Evolutionary conservation across 1,140 invertebrate species (phyloP).

Genomic region (Oryctes rhinoceros): DNA sequence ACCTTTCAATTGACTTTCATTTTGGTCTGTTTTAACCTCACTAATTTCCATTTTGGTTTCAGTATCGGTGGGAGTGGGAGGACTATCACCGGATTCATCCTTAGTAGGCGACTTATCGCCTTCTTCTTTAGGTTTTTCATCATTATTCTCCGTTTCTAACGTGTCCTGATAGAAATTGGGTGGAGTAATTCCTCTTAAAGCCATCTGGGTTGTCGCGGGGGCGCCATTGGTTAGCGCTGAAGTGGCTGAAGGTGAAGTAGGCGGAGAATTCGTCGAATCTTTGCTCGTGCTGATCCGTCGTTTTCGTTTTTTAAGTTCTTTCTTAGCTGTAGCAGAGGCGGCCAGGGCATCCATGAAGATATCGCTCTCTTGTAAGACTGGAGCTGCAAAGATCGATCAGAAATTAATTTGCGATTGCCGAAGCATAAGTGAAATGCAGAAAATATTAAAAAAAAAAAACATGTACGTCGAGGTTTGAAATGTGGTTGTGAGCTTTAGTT

Average conservation of each 20-base stretch:
- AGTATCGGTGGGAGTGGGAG: slow-evolving; percentile 11
- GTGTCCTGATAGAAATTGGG: slow-evolving; percentile 94
- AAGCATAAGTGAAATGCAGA: too few relatives aligned
- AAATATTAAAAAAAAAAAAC: too few relatives aligned
- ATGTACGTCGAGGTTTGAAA: neutral
- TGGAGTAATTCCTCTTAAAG: slow-evolving; percentile 65
- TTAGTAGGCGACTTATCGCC: slow-evolving; percentile 36
- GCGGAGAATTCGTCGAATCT: slow-evolving; percentile 63
- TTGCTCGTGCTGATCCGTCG: slow-evolving; percentile 72
- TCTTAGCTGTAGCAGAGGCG: slow-evolving; percentile 74
- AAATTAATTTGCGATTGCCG: neutral
- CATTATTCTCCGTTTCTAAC: slow-evolving; percentile 71
- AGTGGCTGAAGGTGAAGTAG: slow-evolving; percentile 58
- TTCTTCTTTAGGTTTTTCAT: slow-evolving; percentile 58
- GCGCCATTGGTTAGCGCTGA: slow-evolving; percentile 45
- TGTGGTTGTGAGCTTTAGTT: neutral
- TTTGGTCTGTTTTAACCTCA: slow-evolving; percentile 37
- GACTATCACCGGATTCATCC: neutral
- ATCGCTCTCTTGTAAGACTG: slow-evolving; percentile 85
- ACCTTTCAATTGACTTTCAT: slow-evolving; percentile 50
- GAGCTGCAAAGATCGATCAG: slow-evolving; percentile 67
- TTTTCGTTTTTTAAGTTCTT: slow-evolving; percentile 80
- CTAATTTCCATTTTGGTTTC: slow-evolving; percentile 44
- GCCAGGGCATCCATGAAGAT: slow-evolving; percentile 92
- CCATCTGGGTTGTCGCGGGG: slow-evolving; percentile 57